These are phyloP conservation scores for Chymomyza caudatula DNA, from an alignment of 2,888 invertebrate genomes.

Conservation along the genomic window DNA sequence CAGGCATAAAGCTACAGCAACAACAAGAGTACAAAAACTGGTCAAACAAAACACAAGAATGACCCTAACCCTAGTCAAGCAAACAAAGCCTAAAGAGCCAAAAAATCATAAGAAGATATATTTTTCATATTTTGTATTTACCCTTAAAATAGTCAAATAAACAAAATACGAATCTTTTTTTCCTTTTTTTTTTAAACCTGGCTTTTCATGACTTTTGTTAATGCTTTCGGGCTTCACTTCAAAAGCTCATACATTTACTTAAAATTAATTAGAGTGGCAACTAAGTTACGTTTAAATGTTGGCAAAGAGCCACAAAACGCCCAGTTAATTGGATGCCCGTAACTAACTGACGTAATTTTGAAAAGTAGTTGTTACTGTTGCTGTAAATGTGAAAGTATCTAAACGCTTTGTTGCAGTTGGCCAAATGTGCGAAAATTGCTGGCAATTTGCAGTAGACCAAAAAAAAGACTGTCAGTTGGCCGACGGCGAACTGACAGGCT, in stretches of 20 bases:
- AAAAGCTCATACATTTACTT: conserved; percentile 47
- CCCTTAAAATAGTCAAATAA: conserved; percentile 40
- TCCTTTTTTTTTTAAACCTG: too few relatives aligned
- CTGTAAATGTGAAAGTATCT: conserved; percentile 55
- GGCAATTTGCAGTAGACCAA: conserved; percentile 40
- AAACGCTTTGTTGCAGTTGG: conserved; percentile 39
- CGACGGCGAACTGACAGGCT: conserved; percentile 1
- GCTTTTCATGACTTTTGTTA: too few relatives aligned
- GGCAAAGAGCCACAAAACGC: conserved; percentile 26
- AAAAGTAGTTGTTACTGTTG: background rate
- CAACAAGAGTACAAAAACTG: background rate
- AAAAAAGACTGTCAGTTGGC: background rate
- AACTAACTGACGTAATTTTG: conserved; percentile 51
- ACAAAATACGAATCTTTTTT: too few relatives aligned
- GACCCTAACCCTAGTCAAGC: conserved; percentile 21
- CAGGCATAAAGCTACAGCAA: conserved; percentile 40
- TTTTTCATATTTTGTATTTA: too few relatives aligned
- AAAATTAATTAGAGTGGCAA: conserved; percentile 54
- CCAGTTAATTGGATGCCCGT: conserved; percentile 48
- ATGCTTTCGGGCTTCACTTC: too few relatives aligned
- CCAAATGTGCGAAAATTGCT: conserved; percentile 63
- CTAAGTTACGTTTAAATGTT: conserved; percentile 26
- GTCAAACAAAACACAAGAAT: conserved; percentile 52
- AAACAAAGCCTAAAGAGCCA: conserved; percentile 56
- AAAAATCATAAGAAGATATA: too few relatives aligned